Percentiles rank a stretch among this genome's conserved stretches.
These are phyloP conservation scores for Gymnocypris eckloni DNA, from an alignment of 2,797 vertebrate genomes.

Conservation along the genomic window DNA sequence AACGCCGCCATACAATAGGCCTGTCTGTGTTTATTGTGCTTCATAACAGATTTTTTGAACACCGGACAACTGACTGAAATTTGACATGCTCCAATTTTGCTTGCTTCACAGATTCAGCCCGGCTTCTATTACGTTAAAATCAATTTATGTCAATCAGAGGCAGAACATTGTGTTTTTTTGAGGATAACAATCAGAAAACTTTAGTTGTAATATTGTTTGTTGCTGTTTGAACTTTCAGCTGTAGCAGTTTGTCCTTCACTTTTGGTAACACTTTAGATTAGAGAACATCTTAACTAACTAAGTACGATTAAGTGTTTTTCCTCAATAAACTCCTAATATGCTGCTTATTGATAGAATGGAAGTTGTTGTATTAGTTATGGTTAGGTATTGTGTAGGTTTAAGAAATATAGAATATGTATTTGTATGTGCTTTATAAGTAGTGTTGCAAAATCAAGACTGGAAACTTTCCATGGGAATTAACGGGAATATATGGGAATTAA, in stretches of 20 bases:
- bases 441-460: too few species aligned
- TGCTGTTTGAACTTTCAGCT: neutral
- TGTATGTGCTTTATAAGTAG: neutral
- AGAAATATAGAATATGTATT: neutral
- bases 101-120: slow-evolving; percentile 9
- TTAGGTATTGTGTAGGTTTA: neutral
- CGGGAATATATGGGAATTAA: too few species aligned
- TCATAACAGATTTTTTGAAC: slow-evolving; percentile 5
- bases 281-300: neutral
- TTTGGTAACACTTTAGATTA: neutral
- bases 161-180: neutral
- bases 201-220: slow-evolving; percentile 4
- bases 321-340: neutral
- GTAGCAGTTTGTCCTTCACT: neutral
- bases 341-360: neutral
- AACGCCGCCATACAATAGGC: neutral
- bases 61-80: neutral
- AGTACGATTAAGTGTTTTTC: neutral
- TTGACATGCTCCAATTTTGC: slow-evolving; percentile 3
- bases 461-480: too few species aligned
- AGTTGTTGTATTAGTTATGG: neutral
- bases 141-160: neutral
- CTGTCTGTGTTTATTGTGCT: slow-evolving; percentile 18
- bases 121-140: neutral
- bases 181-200: neutral